These are phyloP conservation scores for Spizella passerina DNA, from an alignment of 2,797 vertebrate genomes.

Conservation along the genomic window DNA sequence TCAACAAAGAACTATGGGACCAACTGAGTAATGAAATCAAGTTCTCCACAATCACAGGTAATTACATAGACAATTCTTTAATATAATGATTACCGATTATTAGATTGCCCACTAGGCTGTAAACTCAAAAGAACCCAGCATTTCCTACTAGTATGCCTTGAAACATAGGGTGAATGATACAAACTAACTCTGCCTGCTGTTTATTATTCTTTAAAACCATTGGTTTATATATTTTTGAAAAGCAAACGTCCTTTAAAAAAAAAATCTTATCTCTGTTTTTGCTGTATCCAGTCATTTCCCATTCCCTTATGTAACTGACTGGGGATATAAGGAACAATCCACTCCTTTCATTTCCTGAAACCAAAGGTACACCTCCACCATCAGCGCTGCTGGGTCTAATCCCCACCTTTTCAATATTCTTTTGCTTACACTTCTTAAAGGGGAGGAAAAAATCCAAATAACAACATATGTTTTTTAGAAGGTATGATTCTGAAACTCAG, in stretches of 20 bases:
- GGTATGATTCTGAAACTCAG: background rate
- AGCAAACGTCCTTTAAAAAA: background rate
- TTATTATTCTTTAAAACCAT: background rate
- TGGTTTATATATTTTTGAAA: background rate
- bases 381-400: background rate
- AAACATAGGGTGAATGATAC: background rate
- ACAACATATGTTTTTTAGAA: background rate
- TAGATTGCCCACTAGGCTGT: background rate
- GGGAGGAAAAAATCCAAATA: fast-evolving
- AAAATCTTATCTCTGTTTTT: background rate
- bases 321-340: background rate
- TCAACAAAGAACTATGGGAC: background rate
- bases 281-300: background rate
- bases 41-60: background rate
- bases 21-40: background rate
- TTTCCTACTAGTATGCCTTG: background rate
- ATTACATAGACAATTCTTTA: background rate
- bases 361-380: background rate
- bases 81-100: background rate
- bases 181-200: background rate
- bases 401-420: background rate
- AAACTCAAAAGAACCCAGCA: background rate
- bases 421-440: background rate
- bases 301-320: background rate
- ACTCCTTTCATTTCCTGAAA: background rate